Evolutionary conservation across 2,888 invertebrate species (phyloP), one percentile per base, ranked within the genome.

Genomic region (Diadegma fenestrale): DNA sequence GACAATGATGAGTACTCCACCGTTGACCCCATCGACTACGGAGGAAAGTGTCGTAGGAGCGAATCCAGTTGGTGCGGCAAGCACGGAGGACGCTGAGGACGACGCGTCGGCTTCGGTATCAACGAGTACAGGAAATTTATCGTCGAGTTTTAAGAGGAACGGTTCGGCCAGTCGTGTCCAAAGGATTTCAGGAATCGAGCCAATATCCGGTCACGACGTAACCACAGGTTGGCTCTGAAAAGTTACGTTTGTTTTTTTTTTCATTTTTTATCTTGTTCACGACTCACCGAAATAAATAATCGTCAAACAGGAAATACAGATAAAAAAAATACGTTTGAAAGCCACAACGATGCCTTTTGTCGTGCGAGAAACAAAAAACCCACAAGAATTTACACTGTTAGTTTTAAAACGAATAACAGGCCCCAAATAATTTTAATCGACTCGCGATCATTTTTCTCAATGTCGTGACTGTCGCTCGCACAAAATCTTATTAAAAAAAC

Each of bases 131-230:
- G 87, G 86, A 33, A 82, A 86, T 80, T 45, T 87, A 6, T 87
- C 88, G 45, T 86, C 87, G 68, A 90, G 91, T 68, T 89, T 91
- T 81, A 95, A 95, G 89, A 92, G 94, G 78, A 95, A 95, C 94
- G 95, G 95, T 83, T 95, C 96, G 87, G 95, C 95, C 90, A 95
- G 95, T 89, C 95, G 95, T 90, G 94, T 96, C 90, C 96, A 96
- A 88, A 95, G 96, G 92, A 94, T 97, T 90, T 96, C 96, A 19
- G 97, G 96, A 87, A 96, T 97, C 87, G 97, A 97, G 92, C 97
- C 97, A 89, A 95, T 97, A 90, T 96, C 96, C 94, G 97, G 96
- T 1, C 96, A 96, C 94, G 96, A 96, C 93, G 95, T 96, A 91
- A 95, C 96, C 86, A 95, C 96, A 72, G 97, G 96, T 88, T 97